Conservation (phyloP, 2,113 vertebrate species). For the Danio rerio region GRCz12tu NC_133196.1:21179001-21179500, state of each 20-base stretch:
- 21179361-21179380: slow-evolving; percentile 81
- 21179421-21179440: slow-evolving; percentile 71
- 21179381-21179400: slow-evolving; percentile 77
- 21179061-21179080: slow-evolving; percentile 55
- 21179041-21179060: slow-evolving; percentile 55
- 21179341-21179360: slow-evolving; percentile 78
- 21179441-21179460: slow-evolving; percentile 74
- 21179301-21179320: slow-evolving; percentile 71
- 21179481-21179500: slow-evolving; percentile 76
- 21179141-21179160: slow-evolving; percentile 63
- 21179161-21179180: slow-evolving; percentile 61
- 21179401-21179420: slow-evolving; percentile 70
- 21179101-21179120: slow-evolving; percentile 47
- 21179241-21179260: slow-evolving; percentile 79
- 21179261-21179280: slow-evolving; percentile 74
- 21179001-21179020: slow-evolving; percentile 34
- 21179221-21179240: slow-evolving; percentile 77
- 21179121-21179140: slow-evolving; percentile 43
- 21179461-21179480: slow-evolving; percentile 76
- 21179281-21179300: slow-evolving; percentile 82
- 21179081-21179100: slow-evolving; percentile 64
- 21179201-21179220: slow-evolving; percentile 74
- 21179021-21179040: slow-evolving; percentile 25
- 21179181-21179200: slow-evolving; percentile 46
- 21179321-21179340: slow-evolving; percentile 78